Conservation (phyloP, 64 coral and sea anemone species). For the Montipora capricornis region DNA sequence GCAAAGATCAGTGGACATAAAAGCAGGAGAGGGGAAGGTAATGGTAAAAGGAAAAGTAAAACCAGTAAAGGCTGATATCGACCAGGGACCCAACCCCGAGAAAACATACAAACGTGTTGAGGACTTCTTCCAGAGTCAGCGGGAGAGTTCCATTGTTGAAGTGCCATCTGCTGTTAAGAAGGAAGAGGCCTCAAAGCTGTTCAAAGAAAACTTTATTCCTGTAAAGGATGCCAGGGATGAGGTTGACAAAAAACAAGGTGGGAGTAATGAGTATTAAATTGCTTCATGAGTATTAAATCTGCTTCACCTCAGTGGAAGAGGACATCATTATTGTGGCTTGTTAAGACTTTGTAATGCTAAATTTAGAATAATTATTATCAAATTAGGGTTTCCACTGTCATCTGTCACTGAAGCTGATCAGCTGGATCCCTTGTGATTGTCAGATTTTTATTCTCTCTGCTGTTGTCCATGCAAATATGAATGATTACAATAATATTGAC, state of each 20-base stretch:
- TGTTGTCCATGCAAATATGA: too few species aligned
- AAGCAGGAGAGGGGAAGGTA: slow-evolving; percentile 53
- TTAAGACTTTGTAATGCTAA: too few species aligned
- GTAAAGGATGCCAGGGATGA: slow-evolving; percentile 77
- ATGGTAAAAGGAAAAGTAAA: slow-evolving; percentile 91
- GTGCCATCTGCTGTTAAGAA: slow-evolving; percentile 88
- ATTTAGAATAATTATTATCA: too few species aligned
- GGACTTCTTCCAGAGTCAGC: slow-evolving; percentile 90
- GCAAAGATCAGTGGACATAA: neutral
- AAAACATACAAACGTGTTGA: slow-evolving; percentile 89
- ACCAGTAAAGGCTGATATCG: slow-evolving; percentile 70
- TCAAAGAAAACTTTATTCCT: slow-evolving; percentile 89
- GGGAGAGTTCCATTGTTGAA: slow-evolving; percentile 92
- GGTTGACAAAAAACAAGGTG: slow-evolving; percentile 48
- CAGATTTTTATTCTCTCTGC: too few species aligned
- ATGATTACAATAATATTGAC: too few species aligned
- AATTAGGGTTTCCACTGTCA: too few species aligned
- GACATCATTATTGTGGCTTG: too few species aligned
- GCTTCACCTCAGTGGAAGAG: neutral
- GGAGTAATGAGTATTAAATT: neutral
- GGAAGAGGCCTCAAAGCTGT: slow-evolving; percentile 81
- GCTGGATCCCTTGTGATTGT: too few species aligned
- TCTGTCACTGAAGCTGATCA: too few species aligned
- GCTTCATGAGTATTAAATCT: too few species aligned
- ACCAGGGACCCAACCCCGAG: slow-evolving; percentile 76